Evolutionary conservation across 2,113 vertebrate genomes (phyloP).

Genomic region (Pomatorhinus ruficollis): DNA sequence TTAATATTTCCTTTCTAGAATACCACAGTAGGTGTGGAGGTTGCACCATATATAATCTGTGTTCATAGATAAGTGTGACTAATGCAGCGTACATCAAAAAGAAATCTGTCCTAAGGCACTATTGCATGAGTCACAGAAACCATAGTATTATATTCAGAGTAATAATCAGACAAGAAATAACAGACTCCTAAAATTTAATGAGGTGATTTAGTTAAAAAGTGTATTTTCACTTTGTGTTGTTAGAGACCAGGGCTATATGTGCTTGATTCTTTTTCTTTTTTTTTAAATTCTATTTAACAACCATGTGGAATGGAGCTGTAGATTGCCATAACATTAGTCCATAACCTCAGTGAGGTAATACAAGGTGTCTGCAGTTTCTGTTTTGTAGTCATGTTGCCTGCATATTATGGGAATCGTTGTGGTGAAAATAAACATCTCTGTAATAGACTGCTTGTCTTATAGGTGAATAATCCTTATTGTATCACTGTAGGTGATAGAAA

Average conservation of each 20-base stretch:
- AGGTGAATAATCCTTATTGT: neutral
- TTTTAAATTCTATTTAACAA: constrained; percentile 37
- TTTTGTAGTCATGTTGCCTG: constrained; percentile 33
- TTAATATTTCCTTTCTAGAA: constrained; percentile 19
- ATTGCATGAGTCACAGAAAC: constrained; percentile 39
- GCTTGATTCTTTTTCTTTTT: neutral
- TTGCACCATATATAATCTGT: constrained; percentile 10
- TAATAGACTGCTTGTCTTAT: neutral
- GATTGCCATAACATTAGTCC: constrained; percentile 61
- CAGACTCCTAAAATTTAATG: constrained; percentile 66
- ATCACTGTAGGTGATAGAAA: neutral
- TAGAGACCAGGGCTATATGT: constrained; percentile 16
- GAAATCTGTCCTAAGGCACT: constrained; percentile 37
- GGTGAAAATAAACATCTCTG: neutral
- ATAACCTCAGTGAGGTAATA: constrained; percentile 53
- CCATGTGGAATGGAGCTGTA: constrained; percentile 49
- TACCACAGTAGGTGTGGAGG: neutral
- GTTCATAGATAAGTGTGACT: constrained; percentile 37
- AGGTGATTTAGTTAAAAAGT: constrained; percentile 63
- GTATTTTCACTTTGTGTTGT: constrained; percentile 44
- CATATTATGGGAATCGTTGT: neutral
- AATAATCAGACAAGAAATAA: constrained; percentile 66
- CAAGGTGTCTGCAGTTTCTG: constrained; percentile 21
- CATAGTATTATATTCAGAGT: constrained; percentile 52
- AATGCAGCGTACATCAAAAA: constrained; percentile 41